phyloP scores from a whole-genome alignment of 1,140 invertebrate genomes.

The Tigriopus japonicus region DNA sequence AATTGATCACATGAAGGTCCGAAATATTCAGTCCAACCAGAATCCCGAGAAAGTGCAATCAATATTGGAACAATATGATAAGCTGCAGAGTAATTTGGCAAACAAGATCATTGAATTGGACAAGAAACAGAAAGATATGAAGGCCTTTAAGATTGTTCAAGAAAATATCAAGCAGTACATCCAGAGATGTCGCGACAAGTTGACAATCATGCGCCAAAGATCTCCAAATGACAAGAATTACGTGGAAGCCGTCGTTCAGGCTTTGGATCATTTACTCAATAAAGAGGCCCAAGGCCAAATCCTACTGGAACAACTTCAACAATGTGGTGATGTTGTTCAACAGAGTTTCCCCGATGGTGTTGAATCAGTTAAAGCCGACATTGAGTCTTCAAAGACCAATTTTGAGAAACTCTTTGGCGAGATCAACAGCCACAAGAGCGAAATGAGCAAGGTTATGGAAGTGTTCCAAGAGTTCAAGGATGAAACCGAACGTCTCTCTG shows the following conservation, averaged over 20 bases:
- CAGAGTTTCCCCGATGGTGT: slow-evolving; percentile 56
- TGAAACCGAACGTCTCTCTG: slow-evolving; percentile 69
- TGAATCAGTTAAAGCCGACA: slow-evolving; percentile 60
- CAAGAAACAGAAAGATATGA: slow-evolving; percentile 66
- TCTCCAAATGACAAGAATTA: slow-evolving; percentile 64
- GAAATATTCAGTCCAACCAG: slow-evolving; percentile 65
- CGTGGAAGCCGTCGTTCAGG: slow-evolving; percentile 64
- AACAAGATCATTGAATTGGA: slow-evolving; percentile 40
- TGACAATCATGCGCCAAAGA: slow-evolving; percentile 63
- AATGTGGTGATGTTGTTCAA: slow-evolving; percentile 62
- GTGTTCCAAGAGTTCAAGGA: slow-evolving; percentile 80
- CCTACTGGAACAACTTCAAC: slow-evolving; percentile 61
- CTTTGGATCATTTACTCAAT: slow-evolving; percentile 62
- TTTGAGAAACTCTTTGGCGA: slow-evolving; percentile 68
- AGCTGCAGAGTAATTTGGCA: background rate
- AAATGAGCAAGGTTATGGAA: slow-evolving; percentile 54
- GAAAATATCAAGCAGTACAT: slow-evolving; percentile 70
- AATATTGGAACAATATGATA: slow-evolving; percentile 40
- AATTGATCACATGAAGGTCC: slow-evolving; percentile 66
- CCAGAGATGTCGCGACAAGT: slow-evolving; percentile 61
- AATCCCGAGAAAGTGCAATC: slow-evolving; percentile 43
- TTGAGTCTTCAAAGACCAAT: slow-evolving; percentile 55
- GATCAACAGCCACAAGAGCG: slow-evolving; percentile 60
- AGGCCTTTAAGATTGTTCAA: slow-evolving; percentile 65
- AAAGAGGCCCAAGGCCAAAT: slow-evolving; percentile 77